Conservation (phyloP, 2,888 invertebrate species). For the Meliscaeva auricollis region DNA sequence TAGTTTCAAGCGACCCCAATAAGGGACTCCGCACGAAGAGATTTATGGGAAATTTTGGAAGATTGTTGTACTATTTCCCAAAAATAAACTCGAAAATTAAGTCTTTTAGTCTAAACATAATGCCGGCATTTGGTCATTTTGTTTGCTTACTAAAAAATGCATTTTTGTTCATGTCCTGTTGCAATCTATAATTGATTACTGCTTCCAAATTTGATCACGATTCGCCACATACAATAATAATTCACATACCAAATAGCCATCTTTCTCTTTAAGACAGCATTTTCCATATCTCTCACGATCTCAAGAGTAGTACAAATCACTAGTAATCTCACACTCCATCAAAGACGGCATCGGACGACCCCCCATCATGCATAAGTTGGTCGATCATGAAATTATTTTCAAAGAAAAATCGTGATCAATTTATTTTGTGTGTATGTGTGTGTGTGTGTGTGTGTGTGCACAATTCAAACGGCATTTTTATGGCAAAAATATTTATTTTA, state of each 20-base stretch:
- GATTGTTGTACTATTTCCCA: too few species aligned
- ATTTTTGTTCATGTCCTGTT: not conserved
- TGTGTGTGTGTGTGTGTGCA: not conserved
- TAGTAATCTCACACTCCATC: slow-evolving; percentile 27
- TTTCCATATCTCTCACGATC: slow-evolving; percentile 29
- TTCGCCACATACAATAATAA: not conserved
- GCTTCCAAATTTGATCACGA: slow-evolving; percentile 28
- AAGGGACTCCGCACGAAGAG: too few species aligned
- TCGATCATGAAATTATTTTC: slow-evolving; percentile 27
- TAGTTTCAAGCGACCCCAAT: too few species aligned
- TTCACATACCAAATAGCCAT: not conserved
- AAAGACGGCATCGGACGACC: slow-evolving; percentile 9
- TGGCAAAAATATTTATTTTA: slow-evolving; percentile 14
- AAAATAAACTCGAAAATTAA: too few species aligned
- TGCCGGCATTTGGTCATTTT: too few species aligned
- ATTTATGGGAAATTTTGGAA: too few species aligned
- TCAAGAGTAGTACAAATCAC: slow-evolving; percentile 15
- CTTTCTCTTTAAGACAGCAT: not conserved
- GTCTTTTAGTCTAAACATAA: too few species aligned
- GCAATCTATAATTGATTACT: not conserved
- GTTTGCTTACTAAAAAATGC: too few species aligned
- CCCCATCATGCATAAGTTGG: slow-evolving; percentile 2
- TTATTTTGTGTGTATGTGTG: not conserved
- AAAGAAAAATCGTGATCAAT: slow-evolving; percentile 9
- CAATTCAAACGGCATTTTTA: slow-evolving; percentile 12